Evolutionary conservation across 1,140 invertebrate genomes (phyloP).

Genomic region (Papilio xuthus): DNA sequence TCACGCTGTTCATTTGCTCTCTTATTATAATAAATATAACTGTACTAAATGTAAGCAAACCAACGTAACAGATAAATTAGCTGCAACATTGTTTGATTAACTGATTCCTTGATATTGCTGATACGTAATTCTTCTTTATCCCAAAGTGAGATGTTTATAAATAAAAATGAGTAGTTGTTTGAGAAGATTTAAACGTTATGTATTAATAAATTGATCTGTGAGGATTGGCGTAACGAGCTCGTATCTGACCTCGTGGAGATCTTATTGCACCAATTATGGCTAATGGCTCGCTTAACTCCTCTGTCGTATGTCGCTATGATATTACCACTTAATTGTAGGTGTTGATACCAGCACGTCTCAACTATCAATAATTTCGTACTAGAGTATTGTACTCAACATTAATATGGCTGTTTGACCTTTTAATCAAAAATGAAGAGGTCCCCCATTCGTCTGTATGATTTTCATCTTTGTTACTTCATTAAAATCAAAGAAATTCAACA

Average conservation of each 20-base stretch:
- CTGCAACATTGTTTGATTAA: too few species aligned
- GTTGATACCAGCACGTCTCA: not conserved
- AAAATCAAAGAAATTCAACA: too few species aligned
- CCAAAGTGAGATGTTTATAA: not conserved
- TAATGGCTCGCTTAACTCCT: constrained; percentile 1
- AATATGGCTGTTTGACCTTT: too few species aligned
- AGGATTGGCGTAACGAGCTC: constrained; percentile 15
- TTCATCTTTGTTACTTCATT: too few species aligned
- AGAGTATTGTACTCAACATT: too few species aligned
- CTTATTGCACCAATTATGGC: constrained; percentile 19
- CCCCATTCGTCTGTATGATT: too few species aligned
- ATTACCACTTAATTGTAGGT: constrained; percentile 9
- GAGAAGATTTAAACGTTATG: not conserved
- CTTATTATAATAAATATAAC: too few species aligned
- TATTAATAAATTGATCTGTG: constrained; percentile 19
- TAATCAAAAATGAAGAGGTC: too few species aligned
- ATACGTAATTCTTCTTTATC: not conserved
- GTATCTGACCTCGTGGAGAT: constrained; percentile 12
- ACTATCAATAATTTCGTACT: not conserved
- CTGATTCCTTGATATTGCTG: not conserved
- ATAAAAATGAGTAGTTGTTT: constrained; percentile 5
- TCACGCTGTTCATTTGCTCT: too few species aligned
- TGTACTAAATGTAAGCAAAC: too few species aligned
- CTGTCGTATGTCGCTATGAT: not conserved
- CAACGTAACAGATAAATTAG: too few species aligned